These are phyloP conservation scores for Neelides folsomi DNA, from an alignment of 2,888 invertebrate genomes.

Conservation along the genomic window DNA sequence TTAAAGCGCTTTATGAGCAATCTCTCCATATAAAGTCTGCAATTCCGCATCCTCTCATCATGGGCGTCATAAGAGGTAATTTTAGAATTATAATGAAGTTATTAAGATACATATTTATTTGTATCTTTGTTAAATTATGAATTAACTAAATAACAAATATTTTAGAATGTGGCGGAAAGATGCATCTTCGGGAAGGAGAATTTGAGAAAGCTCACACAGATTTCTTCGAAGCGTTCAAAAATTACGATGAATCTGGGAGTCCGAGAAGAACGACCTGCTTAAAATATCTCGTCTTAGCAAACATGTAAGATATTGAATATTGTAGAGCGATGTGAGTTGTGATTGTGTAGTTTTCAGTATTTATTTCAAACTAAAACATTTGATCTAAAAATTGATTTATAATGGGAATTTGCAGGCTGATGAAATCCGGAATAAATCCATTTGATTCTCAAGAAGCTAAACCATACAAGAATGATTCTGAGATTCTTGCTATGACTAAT, in stretches of 20 bases:
- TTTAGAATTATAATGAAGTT: not conserved
- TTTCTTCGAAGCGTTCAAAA: conserved; percentile 98
- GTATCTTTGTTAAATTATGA: not conserved
- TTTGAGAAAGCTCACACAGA: conserved; percentile 98
- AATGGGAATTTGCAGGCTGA: conserved; percentile 71
- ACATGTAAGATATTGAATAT: conserved; percentile 91
- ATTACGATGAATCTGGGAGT: conserved; percentile 97
- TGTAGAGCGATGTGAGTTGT: not conserved
- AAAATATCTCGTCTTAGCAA: conserved; percentile 94
- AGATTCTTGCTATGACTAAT: conserved; percentile 98
- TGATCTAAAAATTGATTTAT: not conserved
- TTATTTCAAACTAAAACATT: not conserved
- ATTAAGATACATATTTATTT: not conserved
- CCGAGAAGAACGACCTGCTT: conserved; percentile 91
- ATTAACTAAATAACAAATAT: conserved; percentile 18
- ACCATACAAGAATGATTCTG: conserved; percentile 98
- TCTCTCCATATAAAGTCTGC: conserved; percentile 97
- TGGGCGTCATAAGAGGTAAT: conserved; percentile 93
- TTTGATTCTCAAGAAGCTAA: conserved; percentile 99
- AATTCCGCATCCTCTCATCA: conserved; percentile 98
- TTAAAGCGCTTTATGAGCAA: conserved; percentile 92
- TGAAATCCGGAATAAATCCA: conserved; percentile 99
- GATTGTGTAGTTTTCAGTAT: not conserved
- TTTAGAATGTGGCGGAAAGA: conserved; percentile 94
- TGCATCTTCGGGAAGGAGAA: conserved; percentile 96